These are phyloP conservation scores for Zoanthus solanderi DNA, from an alignment of 92 coral and sea anemone genomes.

Conservation along the genomic window DNA sequence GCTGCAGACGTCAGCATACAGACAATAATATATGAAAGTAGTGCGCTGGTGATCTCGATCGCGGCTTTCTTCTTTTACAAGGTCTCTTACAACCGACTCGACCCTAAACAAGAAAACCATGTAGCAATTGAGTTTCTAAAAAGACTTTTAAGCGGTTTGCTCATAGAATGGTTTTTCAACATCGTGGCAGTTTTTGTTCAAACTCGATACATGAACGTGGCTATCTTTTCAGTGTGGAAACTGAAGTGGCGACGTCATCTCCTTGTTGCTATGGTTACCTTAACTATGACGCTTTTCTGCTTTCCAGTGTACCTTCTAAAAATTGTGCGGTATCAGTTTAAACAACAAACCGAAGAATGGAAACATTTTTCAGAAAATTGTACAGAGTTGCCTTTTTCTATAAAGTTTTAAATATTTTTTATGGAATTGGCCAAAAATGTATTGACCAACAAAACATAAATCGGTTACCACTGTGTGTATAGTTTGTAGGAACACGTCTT, in stretches of 20 bases:
- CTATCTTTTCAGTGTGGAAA: conserved; percentile 36
- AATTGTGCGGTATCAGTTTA: not conserved
- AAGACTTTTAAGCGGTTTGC: conserved; percentile 1
- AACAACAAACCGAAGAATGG: not conserved
- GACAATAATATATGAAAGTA: conserved; percentile 28
- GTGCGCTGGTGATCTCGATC: not conserved
- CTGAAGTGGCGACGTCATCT: conserved; percentile 35
- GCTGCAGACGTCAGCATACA: conserved; percentile 29
- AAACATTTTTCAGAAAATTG: not conserved
- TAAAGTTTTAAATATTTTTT: no score
- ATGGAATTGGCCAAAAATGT: no score
- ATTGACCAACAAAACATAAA: no score
- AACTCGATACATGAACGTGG: conserved; percentile 1
- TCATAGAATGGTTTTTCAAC: conserved; percentile 39
- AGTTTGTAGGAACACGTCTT: no score
- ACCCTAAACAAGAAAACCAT: not conserved
- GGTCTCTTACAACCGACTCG: not conserved
- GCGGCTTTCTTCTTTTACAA: not conserved
- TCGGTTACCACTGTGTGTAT: no score
- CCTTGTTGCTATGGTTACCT: not conserved
- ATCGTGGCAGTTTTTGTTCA: conserved; percentile 13
- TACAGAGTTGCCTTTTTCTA: not conserved
- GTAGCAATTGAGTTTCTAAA: not conserved
- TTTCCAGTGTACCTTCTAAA: conserved; percentile 14
- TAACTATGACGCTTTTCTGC: not conserved